Conservation (phyloP, 1,140 invertebrate genomes). For the Calycopis cecrops region DNA sequence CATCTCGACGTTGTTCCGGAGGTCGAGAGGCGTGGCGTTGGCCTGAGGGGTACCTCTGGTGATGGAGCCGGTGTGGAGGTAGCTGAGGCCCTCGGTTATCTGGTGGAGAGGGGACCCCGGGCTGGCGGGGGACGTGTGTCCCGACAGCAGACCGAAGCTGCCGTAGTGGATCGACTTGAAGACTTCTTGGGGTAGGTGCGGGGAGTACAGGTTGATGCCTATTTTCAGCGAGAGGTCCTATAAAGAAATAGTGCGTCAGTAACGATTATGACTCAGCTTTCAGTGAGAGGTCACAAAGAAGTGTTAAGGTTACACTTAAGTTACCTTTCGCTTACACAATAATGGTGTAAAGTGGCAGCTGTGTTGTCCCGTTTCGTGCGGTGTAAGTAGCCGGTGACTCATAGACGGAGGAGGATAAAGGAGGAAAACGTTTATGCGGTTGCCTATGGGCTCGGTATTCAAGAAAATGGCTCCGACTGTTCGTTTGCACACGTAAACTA, state of each 20-base stretch:
- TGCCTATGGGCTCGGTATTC: too few relatives aligned
- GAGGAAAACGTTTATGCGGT: too few relatives aligned
- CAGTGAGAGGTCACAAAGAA: not conserved
- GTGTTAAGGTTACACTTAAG: too few relatives aligned
- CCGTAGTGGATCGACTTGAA: slow-evolving; percentile 45
- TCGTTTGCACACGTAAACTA: too few relatives aligned
- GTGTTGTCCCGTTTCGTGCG: too few relatives aligned
- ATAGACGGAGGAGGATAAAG: too few relatives aligned
- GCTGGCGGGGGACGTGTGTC: slow-evolving; percentile 46
- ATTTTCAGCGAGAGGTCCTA: slow-evolving; percentile 57
- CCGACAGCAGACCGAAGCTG: slow-evolving; percentile 40
- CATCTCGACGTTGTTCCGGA: slow-evolving; percentile 62
- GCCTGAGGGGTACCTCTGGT: slow-evolving; percentile 81
- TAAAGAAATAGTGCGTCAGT: slow-evolving; percentile 20
- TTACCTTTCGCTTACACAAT: too few relatives aligned
- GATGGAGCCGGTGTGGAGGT: slow-evolving; percentile 82
- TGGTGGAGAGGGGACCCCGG: slow-evolving; percentile 64
- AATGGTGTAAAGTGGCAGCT: too few relatives aligned
- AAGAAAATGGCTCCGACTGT: too few relatives aligned
- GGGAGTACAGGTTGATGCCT: slow-evolving; percentile 46
- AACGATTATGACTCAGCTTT: not conserved
- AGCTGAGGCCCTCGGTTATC: slow-evolving; percentile 77
- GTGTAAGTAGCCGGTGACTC: too few relatives aligned
- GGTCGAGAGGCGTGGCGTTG: slow-evolving; percentile 70
- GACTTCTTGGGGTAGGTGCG: slow-evolving; percentile 50